Base-by-base conservation (phyloP, 2,797 vertebrate genomes). In the Agapornis canus region DNA sequence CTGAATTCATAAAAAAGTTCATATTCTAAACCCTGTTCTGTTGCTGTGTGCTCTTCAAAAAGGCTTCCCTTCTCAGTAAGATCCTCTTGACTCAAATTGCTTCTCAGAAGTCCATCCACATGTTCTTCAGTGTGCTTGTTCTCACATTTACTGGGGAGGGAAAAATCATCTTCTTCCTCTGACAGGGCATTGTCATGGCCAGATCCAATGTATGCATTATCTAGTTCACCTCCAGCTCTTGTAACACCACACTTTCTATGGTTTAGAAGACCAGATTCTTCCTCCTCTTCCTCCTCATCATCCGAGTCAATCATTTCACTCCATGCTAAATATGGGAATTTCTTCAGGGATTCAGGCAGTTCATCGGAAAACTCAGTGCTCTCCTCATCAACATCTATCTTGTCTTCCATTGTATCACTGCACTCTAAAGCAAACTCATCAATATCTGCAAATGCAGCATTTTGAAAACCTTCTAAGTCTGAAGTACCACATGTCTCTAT, bases 1-100 rank as follows among this genome's bases (percentile, higher is more conserved):
- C 95, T 98, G 97, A 99, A 99, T 57, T 98, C 97, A 96, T 99
- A 99, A 49, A 97, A 94, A 63, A 96, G 83, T 86, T 88, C 96
- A 59, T 88, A 86, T n/a, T 94, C 93, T 49, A 82, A 86, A 81
- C 29, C 54, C 6, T 86, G 81, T 52, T 94, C 92, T 78, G 15
- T 16, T 65, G 75, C 7, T 87, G 83, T 60, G 40, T 37, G 87
- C 21, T 98, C 98, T 98, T 98, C 96, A 96, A 14, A 57, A 95
- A 96, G 17, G 14, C 42, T 86, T 95, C 83, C 87, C 54, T 97
- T 97, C 81, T 95, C 95, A 90, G 77, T 47, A 88, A 37, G 83
- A 84, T 95, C 91, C 35, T 96, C 97, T 70, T 95, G 83, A 86
- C 83, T 92, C 51, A 97, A 88, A 89, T 32, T 92, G 54, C 48